phyloP scores from a whole-genome alignment of 2,888 invertebrate species.

The Sipunculus nudus region DNA sequence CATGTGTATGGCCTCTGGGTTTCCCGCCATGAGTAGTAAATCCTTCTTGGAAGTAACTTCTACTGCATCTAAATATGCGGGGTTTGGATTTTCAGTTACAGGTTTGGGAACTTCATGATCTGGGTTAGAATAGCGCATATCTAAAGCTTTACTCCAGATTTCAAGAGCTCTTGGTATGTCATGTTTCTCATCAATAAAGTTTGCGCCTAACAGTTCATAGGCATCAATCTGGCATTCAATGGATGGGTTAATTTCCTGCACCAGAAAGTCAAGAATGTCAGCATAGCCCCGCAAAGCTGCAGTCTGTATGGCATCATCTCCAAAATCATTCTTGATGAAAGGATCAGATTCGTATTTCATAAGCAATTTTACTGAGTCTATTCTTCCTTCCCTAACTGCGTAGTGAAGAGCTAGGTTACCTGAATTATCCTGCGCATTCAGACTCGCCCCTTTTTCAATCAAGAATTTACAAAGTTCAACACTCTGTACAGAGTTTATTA shows the following conservation, averaged over 20 bases:
- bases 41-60: conserved; percentile 48
- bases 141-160: conserved; percentile 81
- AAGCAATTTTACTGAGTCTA: conserved; percentile 84
- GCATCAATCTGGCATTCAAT: conserved; percentile 82
- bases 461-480: conserved; percentile 82
- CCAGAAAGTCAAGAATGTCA: conserved; percentile 72
- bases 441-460: conserved; percentile 80
- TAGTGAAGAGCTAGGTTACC: conserved; percentile 92
- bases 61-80: conserved; percentile 28
- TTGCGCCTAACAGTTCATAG: conserved; percentile 86
- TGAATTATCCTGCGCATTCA: conserved; percentile 88
- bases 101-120: conserved; percentile 36
- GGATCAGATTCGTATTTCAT: conserved; percentile 77
- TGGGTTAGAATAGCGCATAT: conserved; percentile 69
- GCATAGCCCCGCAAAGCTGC: conserved; percentile 79
- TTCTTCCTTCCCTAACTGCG: conserved; percentile 77
- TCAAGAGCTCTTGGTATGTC: conserved; percentile 69
- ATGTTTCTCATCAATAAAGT: conserved; percentile 87
- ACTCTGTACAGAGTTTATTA: conserved; percentile 92
- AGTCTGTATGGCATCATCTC: conserved; percentile 88
- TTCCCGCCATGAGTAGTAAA: conserved; percentile 38
- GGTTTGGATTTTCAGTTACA: conserved; percentile 22
- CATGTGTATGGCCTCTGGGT: conserved; percentile 67
- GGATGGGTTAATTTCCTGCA: conserved; percentile 73
- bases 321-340: conserved; percentile 78